Conservation (phyloP, 2,888 invertebrate species). For the Drosophila borborema region DNA sequence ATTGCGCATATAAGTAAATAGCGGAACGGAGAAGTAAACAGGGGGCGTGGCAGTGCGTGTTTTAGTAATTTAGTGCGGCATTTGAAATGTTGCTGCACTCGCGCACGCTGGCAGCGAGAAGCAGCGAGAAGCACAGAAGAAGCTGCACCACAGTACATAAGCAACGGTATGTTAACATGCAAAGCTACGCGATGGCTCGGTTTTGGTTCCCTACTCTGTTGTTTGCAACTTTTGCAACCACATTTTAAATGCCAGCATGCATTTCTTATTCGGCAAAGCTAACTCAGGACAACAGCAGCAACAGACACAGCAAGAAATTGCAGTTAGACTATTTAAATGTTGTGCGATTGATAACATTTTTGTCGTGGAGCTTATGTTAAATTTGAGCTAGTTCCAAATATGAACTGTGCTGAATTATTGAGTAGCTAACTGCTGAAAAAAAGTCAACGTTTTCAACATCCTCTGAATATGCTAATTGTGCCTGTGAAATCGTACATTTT, state of each 20-base stretch:
- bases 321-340: constrained; percentile 4
- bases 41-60: constrained; percentile 45
- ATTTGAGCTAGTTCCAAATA: background rate
- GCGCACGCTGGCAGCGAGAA: constrained; percentile 8
- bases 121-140: background rate
- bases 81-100: constrained; percentile 61
- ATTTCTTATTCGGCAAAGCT: constrained; percentile 35
- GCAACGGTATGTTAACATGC: constrained; percentile 53
- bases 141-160: constrained; percentile 9
- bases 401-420: background rate
- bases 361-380: background rate
- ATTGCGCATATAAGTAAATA: constrained; percentile 50
- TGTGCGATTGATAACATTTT: constrained; percentile 9
- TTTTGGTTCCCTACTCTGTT: background rate
- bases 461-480: too few relatives aligned
- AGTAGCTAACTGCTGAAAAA: background rate
- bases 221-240: constrained; percentile 31
- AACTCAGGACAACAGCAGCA: background rate
- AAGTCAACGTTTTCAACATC: too few relatives aligned
- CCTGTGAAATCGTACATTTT: too few relatives aligned
- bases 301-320: constrained; percentile 3
- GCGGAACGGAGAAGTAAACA: background rate
- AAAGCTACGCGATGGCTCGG: constrained; percentile 36
- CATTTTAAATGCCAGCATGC: constrained; percentile 43
- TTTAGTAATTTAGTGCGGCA: constrained; percentile 68